Evolutionary conservation across 2,113 vertebrate genomes (phyloP).

Genomic region (Baryphthengus martii): DNA sequence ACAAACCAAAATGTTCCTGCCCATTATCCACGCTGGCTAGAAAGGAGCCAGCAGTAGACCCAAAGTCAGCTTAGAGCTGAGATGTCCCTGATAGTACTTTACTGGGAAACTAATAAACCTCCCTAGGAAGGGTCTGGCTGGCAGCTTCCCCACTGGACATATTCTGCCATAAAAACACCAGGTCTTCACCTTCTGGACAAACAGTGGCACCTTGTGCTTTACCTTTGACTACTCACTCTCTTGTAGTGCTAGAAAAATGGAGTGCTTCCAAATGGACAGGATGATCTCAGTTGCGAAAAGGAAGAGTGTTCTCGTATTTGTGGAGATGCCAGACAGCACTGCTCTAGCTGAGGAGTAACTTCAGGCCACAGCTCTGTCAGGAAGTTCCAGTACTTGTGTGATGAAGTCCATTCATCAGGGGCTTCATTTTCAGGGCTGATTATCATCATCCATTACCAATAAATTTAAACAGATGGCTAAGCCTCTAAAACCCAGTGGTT

Average conservation of each 20-base stretch:
- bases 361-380: not conserved
- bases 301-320: not conserved
- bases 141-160: not conserved
- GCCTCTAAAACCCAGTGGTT: not conserved
- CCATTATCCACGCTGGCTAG: not conserved
- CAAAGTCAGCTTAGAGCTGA: accelerated
- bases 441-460: not conserved
- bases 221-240: not conserved
- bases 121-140: not conserved
- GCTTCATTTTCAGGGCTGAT: not conserved
- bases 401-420: not conserved
- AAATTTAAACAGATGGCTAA: not conserved
- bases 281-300: not conserved
- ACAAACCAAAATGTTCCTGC: not conserved
- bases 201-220: not conserved
- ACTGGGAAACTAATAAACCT: not conserved
- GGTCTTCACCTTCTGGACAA: not conserved
- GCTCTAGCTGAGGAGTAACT: accelerated
- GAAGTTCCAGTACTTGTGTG: not conserved
- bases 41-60: not conserved
- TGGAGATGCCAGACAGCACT: not conserved
- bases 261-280: not conserved
- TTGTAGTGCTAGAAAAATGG: not conserved
- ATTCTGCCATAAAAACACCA: not conserved
- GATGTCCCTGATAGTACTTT: not conserved